Conservation (phyloP, 2,888 invertebrate genomes). For the Lasius fuliginosus region DNA sequence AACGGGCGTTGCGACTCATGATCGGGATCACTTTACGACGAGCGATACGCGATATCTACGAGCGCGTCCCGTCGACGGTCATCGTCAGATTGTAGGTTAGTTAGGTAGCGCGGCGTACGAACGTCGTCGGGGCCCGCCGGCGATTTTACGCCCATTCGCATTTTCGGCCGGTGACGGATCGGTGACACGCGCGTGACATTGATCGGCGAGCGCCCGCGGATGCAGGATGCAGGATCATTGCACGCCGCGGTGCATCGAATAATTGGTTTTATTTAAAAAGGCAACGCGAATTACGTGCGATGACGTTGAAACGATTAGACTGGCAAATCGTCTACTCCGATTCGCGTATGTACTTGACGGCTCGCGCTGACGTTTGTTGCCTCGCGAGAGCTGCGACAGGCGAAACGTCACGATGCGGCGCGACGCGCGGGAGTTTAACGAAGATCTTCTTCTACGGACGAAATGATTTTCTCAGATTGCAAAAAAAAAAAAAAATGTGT, state of each 20-base stretch:
- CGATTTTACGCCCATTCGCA: slow-evolving; percentile 74
- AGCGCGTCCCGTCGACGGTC: slow-evolving; percentile 39
- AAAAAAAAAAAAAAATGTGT: neutral
- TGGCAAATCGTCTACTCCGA: slow-evolving; percentile 76
- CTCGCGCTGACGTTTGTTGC: neutral
- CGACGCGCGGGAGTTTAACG: neutral
- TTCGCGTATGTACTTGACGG: neutral
- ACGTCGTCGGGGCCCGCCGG: slow-evolving; percentile 76
- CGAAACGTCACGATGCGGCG: neutral
- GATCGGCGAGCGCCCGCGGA: slow-evolving; percentile 71
- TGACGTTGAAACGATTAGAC: slow-evolving; percentile 77
- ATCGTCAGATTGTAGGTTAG: slow-evolving; percentile 74
- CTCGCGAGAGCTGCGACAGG: slow-evolving; percentile 3
- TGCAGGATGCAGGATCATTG: slow-evolving; percentile 71
- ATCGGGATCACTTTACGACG: slow-evolving; percentile 30
- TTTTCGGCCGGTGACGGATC: slow-evolving; percentile 70
- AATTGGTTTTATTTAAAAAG: slow-evolving; percentile 69
- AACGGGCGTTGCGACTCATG: slow-evolving; percentile 50
- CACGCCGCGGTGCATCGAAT: slow-evolving; percentile 67
- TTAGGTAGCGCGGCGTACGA: slow-evolving; percentile 63
- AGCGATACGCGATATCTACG: slow-evolving; percentile 20
- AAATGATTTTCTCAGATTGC: neutral
- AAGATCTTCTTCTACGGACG: neutral
- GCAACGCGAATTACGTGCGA: slow-evolving; percentile 70
- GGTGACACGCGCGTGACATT: slow-evolving; percentile 69